phyloP scores from a whole-genome alignment of 2,888 invertebrate species.

The Aethes cnicana region DNA sequence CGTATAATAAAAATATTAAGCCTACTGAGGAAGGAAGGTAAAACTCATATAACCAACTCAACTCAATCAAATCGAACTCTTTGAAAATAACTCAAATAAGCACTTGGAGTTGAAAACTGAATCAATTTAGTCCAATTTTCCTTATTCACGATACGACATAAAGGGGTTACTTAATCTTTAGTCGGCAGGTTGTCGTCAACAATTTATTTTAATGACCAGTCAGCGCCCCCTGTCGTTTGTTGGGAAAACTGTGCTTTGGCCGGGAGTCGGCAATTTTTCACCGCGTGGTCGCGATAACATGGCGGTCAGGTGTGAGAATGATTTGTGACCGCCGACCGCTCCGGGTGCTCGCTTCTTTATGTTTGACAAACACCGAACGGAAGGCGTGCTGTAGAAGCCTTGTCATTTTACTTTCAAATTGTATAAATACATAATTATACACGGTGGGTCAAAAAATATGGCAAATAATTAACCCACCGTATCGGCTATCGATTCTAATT shows the following conservation, averaged over 20 bases:
- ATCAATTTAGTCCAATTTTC: slow-evolving; percentile 23
- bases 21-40: neutral
- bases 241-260: slow-evolving; percentile 60
- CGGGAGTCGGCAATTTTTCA: slow-evolving; percentile 76
- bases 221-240: slow-evolving; percentile 53
- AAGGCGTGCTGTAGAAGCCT: slow-evolving; percentile 11
- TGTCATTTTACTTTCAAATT: neutral
- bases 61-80: slow-evolving; percentile 13
- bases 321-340: slow-evolving; percentile 67
- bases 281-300: slow-evolving; percentile 69
- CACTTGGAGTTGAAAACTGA: slow-evolving; percentile 9
- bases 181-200: slow-evolving; percentile 64
- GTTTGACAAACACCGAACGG: slow-evolving; percentile 48
- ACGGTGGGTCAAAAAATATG: neutral
- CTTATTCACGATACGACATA: slow-evolving; percentile 26
- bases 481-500: too few species aligned
- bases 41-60: neutral
- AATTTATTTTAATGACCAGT: slow-evolving; percentile 68
- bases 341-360: slow-evolving; percentile 42
- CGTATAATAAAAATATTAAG: neutral
- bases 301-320: slow-evolving; percentile 77
- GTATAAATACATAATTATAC: neutral
- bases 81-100: slow-evolving; percentile 14
- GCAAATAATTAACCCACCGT: too few species aligned
- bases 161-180: slow-evolving; percentile 30